Evolutionary conservation across 2,113 vertebrate species (phyloP), one percentile per base, ranked within the genome.

Genomic region (Trogon melanurus): DNA sequence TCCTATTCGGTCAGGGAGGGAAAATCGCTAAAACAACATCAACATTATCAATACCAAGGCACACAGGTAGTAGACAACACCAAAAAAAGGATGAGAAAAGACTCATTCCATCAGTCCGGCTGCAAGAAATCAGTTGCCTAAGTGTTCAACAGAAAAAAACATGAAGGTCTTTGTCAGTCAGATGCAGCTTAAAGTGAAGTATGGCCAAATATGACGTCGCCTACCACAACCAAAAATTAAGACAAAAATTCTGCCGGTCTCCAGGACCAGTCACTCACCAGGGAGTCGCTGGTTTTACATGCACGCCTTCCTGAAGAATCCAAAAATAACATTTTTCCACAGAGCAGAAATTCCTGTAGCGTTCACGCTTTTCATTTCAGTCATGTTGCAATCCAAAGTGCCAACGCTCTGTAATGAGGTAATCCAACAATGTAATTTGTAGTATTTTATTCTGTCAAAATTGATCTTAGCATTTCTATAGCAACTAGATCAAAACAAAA

Each of bases 291-390:
- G 93, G 98, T 97, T 98, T 98, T 95, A 97, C 97, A 86, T 85
- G 97, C 96, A 95, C 48, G 91, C 97, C 98, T 95, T 97, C 96
- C 96, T 75, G 92, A 78, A 86, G 96, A 45, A 91, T 98, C 98
- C 98, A 99, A 99, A 98, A 98, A 98, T 98, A 99, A 98, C 98
- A 98, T 97, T 97, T 98, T 96, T 97, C 95, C 97, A 97, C 66
- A 94, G 96, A 98, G 97, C 98, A 98, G 97, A 98, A 98, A 98
- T 98, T 98, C 98, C 97, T 98, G 97, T 71, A 90, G 97, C 34
- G 92, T 96, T 97, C 96, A 96, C 76, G 91, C 95, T 93, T 87
- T 97, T 98, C 96, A 57, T 94, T 91, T 94, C 97, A 98, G 96
- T 85, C 97, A 96, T 97, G 97, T 94, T 97, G 96, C 97, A 96